Evolutionary conservation across 2,113 vertebrate species (phyloP), one percentile per base, ranked within the genome.

Genomic region (Octodon degus): DNA sequence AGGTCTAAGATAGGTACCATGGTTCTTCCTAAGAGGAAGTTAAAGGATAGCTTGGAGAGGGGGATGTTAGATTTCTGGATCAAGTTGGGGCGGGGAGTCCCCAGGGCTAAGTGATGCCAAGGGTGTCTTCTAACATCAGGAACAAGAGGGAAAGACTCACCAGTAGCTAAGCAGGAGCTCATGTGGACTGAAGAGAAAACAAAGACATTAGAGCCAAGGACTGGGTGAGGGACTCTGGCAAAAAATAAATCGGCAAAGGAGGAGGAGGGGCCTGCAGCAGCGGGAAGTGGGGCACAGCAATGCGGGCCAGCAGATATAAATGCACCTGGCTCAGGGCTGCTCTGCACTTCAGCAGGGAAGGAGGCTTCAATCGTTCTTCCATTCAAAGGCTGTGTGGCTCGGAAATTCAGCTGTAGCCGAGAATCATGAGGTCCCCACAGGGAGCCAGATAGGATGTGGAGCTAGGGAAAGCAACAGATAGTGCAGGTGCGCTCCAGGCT

Each of bases 371-470:
- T 90, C 2, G 88, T 40, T 25, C 98, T 96, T 9, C 98, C 98
- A 17, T 98, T 98, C 94, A 98, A 79, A 86, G 93, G 95, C 89
- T 98, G 97, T 0, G 92, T 95, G 0, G 89, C 76, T 65, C 98
- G 93, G 93, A 97, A 98, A 60, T 98, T 98, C 96, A 97, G n/a
- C 91, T 98, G 97, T 7, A 98, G 96, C 47, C 47, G 95, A 7
- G 97, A 95, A 80, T 93, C 79, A 43, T 24, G 72, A 34, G 95
- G 67, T 76, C 96, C 97, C 97, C 96, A 96, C 65, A 97, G 84
- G 74, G 97, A 86, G 37, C 27, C 72, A 47, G 84, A 97, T 47
- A 98, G 97, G 19, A 47, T 94, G 47, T 95, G 98, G 89, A 98
- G 97, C 97, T 97, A 16, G 55, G 76, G 67, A 80, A 7, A 81